phyloP scores from a whole-genome alignment of 2,797 vertebrate genomes.

The Neosilurus hyrtlii region DNA sequence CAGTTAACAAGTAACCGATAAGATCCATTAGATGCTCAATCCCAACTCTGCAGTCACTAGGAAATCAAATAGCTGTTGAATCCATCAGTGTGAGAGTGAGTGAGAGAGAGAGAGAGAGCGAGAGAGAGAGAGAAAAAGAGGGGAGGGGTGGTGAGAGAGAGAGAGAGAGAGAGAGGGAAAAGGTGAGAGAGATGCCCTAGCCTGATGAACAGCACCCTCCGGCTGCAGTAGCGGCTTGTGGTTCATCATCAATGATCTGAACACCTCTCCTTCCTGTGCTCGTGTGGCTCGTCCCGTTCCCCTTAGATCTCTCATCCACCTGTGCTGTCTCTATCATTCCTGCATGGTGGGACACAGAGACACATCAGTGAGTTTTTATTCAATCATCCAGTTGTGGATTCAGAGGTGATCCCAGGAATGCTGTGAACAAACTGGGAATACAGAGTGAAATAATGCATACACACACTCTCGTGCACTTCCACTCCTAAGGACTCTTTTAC shows the following conservation, averaged over 20 bases:
- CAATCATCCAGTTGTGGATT: not conserved
- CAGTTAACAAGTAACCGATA: not conserved
- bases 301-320: slow-evolving; percentile 89
- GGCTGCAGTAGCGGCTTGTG: slow-evolving; percentile 77
- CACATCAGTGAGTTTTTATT: not conserved
- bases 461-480: not conserved
- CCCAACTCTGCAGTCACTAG: slow-evolving; percentile 13
- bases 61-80: slow-evolving; percentile 15
- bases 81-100: slow-evolving; percentile 12
- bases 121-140: not conserved
- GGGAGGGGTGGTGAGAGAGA: slow-evolving; percentile 6
- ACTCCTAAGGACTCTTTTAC: too few relatives aligned
- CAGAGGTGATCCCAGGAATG: not conserved
- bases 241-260: slow-evolving; percentile 95
- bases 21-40: slow-evolving; percentile 18
- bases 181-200: slow-evolving; percentile 65
- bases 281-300: slow-evolving; percentile 86
- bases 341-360: slow-evolving; percentile 53
- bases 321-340: slow-evolving; percentile 97
- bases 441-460: not conserved
- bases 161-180: slow-evolving; percentile 18
- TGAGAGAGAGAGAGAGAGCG: not conserved
- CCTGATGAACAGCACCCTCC: slow-evolving; percentile 92
- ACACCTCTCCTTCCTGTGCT: slow-evolving; percentile 84
- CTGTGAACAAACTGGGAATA: too few relatives aligned